phyloP scores from a whole-genome alignment of 37 sponge, comb jelly and placozoan species.

The Aplysina aerophoba region DNA sequence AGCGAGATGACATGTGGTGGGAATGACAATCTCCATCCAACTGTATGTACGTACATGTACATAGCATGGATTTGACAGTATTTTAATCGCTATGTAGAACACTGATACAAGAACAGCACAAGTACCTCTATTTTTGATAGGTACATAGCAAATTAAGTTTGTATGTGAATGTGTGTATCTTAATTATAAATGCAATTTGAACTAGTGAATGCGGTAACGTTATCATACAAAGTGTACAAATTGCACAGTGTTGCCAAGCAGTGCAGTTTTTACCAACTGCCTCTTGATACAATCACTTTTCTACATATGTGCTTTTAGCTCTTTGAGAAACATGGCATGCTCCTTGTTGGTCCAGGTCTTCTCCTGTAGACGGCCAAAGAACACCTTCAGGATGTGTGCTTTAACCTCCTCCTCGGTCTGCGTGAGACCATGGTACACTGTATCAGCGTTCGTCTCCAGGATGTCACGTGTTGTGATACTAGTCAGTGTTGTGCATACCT shows the following conservation, averaged over 20 bases:
- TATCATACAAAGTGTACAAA: too few relatives aligned
- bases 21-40: slow-evolving; percentile 19
- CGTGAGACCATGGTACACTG: slow-evolving; percentile 38
- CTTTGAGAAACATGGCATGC: not conserved
- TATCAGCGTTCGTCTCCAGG: slow-evolving; percentile 60
- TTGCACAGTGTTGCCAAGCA: too few relatives aligned
- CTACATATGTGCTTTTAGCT: too few relatives aligned
- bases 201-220: too few relatives aligned
- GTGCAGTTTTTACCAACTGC: too few relatives aligned
- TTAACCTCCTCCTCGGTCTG: slow-evolving; percentile 53
- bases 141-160: too few relatives aligned
- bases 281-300: too few relatives aligned
- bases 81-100: not conserved
- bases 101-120: too few relatives aligned
- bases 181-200: too few relatives aligned
- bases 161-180: too few relatives aligned
- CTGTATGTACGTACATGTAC: slow-evolving; percentile 3
- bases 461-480: slow-evolving; percentile 47
- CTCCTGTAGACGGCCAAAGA: slow-evolving; percentile 45
- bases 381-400: slow-evolving; percentile 36
- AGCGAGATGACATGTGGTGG: slow-evolving; percentile 69
- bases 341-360: slow-evolving; percentile 77
- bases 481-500: slow-evolving; percentile 78
- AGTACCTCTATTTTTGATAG: too few relatives aligned
- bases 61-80: not conserved